phyloP scores from a whole-genome alignment of 2,797 vertebrate species.

The Pseudochirops corinnae region DNA sequence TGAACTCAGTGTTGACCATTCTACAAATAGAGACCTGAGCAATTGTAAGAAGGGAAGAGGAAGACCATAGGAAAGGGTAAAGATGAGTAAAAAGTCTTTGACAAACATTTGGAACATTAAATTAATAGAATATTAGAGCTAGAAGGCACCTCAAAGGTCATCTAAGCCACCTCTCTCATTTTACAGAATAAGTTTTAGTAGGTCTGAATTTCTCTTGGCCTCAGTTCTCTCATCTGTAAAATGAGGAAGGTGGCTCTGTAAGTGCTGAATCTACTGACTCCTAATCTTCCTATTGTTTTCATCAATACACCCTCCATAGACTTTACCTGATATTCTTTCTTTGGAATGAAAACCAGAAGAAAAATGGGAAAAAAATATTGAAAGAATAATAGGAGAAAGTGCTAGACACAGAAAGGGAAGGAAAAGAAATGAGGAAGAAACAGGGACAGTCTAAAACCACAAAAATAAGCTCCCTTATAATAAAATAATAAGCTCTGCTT shows the following conservation, averaged over 20 bases:
- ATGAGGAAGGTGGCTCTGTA: background rate
- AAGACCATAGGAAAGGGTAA: background rate
- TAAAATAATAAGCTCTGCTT: too few relatives aligned
- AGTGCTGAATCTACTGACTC: background rate
- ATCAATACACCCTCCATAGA: background rate
- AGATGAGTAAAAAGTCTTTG: background rate
- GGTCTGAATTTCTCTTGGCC: background rate
- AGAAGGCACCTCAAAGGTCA: background rate
- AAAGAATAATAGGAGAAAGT: background rate
- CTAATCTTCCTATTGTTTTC: background rate
- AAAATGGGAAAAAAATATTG: background rate
- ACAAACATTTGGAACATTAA: background rate
- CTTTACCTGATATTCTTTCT: background rate
- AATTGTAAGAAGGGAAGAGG: background rate
- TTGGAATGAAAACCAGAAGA: background rate
- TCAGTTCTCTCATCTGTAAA: background rate
- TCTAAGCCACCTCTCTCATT: background rate
- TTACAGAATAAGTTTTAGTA: background rate
- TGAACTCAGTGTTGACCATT: background rate
- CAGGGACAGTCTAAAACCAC: background rate
- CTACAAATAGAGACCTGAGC: rapidly evolving
- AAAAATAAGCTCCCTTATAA: rapidly evolving
- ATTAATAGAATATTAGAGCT: background rate
- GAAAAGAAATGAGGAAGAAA: background rate
- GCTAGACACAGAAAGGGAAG: background rate